Percentiles rank a stretch among this genome's conserved stretches.
These are phyloP conservation scores for Centrocercus urophasianus DNA, from an alignment of 2,113 vertebrate species.

Conservation along the genomic window DNA sequence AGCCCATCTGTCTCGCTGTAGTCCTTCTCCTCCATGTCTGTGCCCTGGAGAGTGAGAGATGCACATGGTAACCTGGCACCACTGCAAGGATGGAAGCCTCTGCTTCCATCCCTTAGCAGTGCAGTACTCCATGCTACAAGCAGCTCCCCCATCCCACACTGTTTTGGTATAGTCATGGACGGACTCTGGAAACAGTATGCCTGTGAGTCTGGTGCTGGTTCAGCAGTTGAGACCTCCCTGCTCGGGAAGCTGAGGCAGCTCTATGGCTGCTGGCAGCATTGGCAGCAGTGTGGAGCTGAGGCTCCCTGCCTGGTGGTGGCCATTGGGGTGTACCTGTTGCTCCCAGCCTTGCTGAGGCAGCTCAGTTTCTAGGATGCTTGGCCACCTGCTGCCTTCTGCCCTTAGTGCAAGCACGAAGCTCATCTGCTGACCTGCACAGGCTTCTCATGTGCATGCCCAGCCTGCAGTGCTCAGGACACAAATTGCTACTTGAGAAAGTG, in stretches of 20 bases:
- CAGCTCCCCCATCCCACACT: rapidly evolving
- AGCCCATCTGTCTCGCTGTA: slow-evolving; percentile 84
- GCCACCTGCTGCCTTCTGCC: rapidly evolving
- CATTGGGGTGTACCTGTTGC: rapidly evolving
- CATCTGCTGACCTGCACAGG: not conserved
- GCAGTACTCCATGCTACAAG: not conserved
- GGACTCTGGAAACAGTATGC: not conserved
- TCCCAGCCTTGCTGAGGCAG: not conserved
- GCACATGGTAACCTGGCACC: not conserved
- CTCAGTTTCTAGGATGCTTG: rapidly evolving
- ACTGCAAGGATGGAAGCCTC: not conserved
- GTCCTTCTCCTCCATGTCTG: slow-evolving; percentile 83
- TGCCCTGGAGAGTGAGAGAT: slow-evolving; percentile 47
- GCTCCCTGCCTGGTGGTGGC: not conserved
- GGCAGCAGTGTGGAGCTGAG: not conserved
- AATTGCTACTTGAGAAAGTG: not conserved
- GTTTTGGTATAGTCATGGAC: not conserved
- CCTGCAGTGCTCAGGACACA: not conserved
- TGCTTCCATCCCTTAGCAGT: not conserved
- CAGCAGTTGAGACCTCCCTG: not conserved
- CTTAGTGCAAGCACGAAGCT: rapidly evolving
- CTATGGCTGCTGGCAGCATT: not conserved
- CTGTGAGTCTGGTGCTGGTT: not conserved
- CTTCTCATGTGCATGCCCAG: not conserved
- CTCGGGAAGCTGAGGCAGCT: not conserved